Evolutionary conservation across 1,140 invertebrate species (phyloP).

Genomic region (Cyclina sinensis): DNA sequence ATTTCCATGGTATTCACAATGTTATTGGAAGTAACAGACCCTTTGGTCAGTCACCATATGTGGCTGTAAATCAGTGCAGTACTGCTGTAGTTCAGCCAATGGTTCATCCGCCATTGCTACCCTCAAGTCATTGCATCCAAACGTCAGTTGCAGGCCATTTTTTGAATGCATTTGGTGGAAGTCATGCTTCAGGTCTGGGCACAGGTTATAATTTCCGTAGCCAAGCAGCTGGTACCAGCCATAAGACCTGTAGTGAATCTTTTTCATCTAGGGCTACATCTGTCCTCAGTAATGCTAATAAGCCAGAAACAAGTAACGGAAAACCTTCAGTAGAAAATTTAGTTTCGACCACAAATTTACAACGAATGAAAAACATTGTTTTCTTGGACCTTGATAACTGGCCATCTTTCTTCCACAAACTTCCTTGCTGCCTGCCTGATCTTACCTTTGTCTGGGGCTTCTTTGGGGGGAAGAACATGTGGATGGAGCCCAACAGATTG

Average conservation of each 20-base stretch:
- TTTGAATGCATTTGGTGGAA: not conserved
- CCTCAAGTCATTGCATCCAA: not conserved
- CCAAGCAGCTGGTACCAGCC: too few species aligned
- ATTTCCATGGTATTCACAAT: not conserved
- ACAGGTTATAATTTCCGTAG: too few species aligned
- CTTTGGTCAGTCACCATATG: not conserved
- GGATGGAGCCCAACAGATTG: slow-evolving; percentile 47
- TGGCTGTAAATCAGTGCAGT: not conserved
- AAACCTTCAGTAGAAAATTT: not conserved
- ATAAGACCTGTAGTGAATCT: too few species aligned
- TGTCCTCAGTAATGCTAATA: too few species aligned
- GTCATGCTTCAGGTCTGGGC: not conserved
- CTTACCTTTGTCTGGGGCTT: slow-evolving; percentile 73
- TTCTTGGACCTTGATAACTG: slow-evolving; percentile 77
- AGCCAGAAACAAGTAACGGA: not conserved
- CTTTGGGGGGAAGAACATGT: slow-evolving; percentile 60
- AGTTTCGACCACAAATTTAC: slow-evolving; percentile 35
- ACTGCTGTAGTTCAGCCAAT: not conserved
- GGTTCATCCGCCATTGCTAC: not conserved
- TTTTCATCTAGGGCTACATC: too few species aligned
- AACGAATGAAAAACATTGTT: slow-evolving; percentile 67
- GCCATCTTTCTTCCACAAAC: slow-evolving; percentile 64
- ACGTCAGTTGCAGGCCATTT: not conserved
- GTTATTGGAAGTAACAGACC: not conserved
- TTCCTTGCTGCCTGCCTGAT: slow-evolving; percentile 69